Evolutionary conservation across 2,888 invertebrate species (phyloP), one percentile per base, ranked within the genome.

Genomic region (Terebella lapidaria): DNA sequence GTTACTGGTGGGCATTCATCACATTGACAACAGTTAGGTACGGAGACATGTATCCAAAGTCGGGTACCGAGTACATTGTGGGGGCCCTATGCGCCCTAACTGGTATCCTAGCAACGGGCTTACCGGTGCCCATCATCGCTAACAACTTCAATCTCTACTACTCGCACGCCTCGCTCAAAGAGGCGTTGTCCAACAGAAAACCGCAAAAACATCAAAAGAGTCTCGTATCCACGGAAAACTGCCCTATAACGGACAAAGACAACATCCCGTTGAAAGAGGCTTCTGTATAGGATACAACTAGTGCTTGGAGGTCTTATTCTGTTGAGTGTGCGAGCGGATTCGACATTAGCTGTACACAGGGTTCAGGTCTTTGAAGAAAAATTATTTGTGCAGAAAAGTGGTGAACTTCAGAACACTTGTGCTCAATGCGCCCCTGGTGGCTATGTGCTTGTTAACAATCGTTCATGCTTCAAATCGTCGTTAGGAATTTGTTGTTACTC

Each of bases 81-180:
- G 73, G 73, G 3, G 64, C 69, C 2, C 56, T 71, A 25, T 74
- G 74, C 55, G 73, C 73, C 10, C 54, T 74, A 24, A 70, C 70
- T 15, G 74, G 74, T 20, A 65, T 74, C 29, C 57, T 74, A 45
- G 67, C 72, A 3, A 62, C 73, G 4, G 70, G 73, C 4, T 67
- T 74, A 55, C 74, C 74, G 2, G 71, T 74, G 26, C 73, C 74
- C n/a, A 71, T 74, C 54, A 74, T 74, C 42, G 73, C 73, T 56
- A 67, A 68, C 35, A 72, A 71, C 58, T 74, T 74, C 60, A 63
- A 69, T 18, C 60, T 67, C 18, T 71, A 72, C 62, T 70, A 70
- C 61, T 61, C 66, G 4, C 67, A 66, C 46, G 65, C 67, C 10
- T 57, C 56, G 47, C 54, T 66, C 25, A 62, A 66, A 49, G 61